Conservation (phyloP, 53 echinoderm and acorn worm genomes). For the Mesocentrotus franciscanus region DNA sequence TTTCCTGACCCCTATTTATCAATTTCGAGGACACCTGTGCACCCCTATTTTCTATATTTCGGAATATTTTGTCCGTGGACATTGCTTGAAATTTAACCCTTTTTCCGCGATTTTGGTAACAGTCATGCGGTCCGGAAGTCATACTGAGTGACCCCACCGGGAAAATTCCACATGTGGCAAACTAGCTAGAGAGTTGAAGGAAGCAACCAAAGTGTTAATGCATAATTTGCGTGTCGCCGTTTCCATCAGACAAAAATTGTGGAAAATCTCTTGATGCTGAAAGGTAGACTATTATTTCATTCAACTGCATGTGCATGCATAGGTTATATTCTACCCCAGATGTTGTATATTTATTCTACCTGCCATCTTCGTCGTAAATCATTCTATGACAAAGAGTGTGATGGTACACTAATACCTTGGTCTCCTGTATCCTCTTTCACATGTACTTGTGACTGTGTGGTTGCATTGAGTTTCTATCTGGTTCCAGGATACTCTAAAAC, state of each 20-base stretch:
- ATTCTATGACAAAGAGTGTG: not conserved
- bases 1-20: too few species aligned
- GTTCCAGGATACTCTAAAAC: not conserved
- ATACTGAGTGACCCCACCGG: too few species aligned
- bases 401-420: not conserved
- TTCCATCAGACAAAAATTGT: not conserved
- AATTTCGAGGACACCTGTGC: too few species aligned
- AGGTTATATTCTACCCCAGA: slow-evolving; percentile 1
- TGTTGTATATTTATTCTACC: slow-evolving; percentile 31
- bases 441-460: not conserved
- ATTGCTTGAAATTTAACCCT: too few species aligned
- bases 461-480: not conserved
- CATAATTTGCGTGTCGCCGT: not conserved
- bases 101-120: too few species aligned
- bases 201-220: too few species aligned
- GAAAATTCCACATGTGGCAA: too few species aligned
- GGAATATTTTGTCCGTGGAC: too few species aligned
- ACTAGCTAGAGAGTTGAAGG: too few species aligned
- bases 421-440: not conserved
- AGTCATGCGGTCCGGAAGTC: too few species aligned
- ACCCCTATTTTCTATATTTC: too few species aligned
- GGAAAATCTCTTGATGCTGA: too few species aligned
- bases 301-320: not conserved
- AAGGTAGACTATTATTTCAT: not conserved
- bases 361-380: slow-evolving; percentile 22